Evolutionary conservation across 2,797 vertebrate genomes (phyloP), one percentile per base, ranked within the genome.

Genomic region (Enteromius thamalakanensis): DNA sequence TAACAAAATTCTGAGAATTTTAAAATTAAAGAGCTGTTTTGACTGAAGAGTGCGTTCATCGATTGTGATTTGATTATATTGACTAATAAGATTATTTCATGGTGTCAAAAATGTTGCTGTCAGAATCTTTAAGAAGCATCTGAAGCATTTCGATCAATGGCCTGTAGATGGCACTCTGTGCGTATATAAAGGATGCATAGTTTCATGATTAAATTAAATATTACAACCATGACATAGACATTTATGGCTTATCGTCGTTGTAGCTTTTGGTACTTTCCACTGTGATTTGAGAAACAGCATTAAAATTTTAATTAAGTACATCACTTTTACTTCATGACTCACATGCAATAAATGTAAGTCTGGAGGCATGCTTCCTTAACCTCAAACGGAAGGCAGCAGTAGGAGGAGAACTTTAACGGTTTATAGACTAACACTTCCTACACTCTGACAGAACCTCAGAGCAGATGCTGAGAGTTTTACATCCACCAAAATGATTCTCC

Each of bases 331-430:
- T n/a, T 29, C 21, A 79, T 55, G 21, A 69, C 17, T 55, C 19
- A 12, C 11, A 14, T 10, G 49, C 62, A 53, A 17, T 68, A 23
- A 29, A 58, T 80, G 26, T 17, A 23, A 40, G 4, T 42, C 29
- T 23, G n/a, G 8, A 29, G 51, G 11, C 11, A n/a, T n/a, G 17
- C 45, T n/a, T 9, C 14, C 55, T 49, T 19, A 49, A 81, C 42
- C 29, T 81, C 55, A 64, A 64, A 40, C 55, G 58, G 42, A 72
- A 81, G 79, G n/a, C 58, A 40, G 55, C 40, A 72, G 79, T 19
- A 37, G 80, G 80, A 62, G 80, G 79, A 72, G 68, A 23, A 23
- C 42, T 23, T 7, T 29, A 58, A 29, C 78, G 12, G 40, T 34
- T 17, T 14, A 49, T 12, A 32, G 10, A 29, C 8, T 47, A 49